Percentiles rank a stretch among this genome's conserved stretches.
These are phyloP conservation scores for Cephus rjabovi DNA, from an alignment of 2,888 invertebrate genomes.

Conservation along the genomic window DNA sequence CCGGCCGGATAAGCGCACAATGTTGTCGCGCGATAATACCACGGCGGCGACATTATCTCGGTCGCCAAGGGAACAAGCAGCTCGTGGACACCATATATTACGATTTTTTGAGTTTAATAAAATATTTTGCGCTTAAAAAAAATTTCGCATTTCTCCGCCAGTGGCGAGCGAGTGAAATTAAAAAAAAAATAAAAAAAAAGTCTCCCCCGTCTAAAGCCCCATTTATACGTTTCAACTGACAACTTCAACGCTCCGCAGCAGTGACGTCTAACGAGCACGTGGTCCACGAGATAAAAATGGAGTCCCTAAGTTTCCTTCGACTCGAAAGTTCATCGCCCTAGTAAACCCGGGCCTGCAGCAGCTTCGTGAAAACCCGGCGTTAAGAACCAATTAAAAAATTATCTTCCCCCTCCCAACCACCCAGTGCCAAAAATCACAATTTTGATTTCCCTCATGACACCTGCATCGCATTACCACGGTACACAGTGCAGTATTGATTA, in stretches of 20 bases:
- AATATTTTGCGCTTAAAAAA: neutral
- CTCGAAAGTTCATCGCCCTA: neutral
- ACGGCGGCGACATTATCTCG: neutral
- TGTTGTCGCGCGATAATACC: constrained; percentile 18
- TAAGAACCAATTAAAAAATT: neutral
- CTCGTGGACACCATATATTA: neutral
- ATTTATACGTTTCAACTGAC: neutral
- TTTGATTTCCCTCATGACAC: neutral
- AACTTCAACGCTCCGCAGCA: neutral
- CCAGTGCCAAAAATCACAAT: neutral
- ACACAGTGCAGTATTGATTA: neutral
- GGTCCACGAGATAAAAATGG: neutral
- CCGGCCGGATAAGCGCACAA: constrained; percentile 42
- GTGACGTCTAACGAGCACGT: neutral
- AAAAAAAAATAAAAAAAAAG: neutral
- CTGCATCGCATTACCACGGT: neutral
- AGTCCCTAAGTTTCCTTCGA: neutral
- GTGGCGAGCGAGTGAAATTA: neutral
- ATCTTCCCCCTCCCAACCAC: neutral
- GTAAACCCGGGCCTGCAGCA: neutral
- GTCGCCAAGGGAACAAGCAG: neutral
- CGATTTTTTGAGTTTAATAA: neutral
- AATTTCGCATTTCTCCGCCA: neutral
- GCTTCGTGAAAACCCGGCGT: neutral
- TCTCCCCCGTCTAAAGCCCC: neutral